Evolutionary conservation across 2,113 vertebrate genomes (phyloP).

Genomic region (Pterocles gutturalis): DNA sequence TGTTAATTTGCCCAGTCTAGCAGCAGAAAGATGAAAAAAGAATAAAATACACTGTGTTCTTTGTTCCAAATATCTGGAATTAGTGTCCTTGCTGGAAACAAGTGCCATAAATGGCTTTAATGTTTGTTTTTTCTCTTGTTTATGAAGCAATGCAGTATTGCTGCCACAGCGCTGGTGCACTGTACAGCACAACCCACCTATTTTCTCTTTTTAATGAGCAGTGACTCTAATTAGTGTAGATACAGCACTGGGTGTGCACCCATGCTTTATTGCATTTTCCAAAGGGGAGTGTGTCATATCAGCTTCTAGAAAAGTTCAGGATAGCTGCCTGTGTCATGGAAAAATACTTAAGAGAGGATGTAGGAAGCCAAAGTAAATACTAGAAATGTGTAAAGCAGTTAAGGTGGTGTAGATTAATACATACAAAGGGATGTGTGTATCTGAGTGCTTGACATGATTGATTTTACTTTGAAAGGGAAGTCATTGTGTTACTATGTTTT

Average conservation of each 20-base stretch:
- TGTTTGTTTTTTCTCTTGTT: background rate
- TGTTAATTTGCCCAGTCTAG: background rate
- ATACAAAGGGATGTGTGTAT: background rate
- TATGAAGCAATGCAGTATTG: background rate
- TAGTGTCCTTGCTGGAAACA: background rate
- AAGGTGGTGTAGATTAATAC: background rate
- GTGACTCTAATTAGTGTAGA: background rate
- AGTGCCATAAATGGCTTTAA: background rate
- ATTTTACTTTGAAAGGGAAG: background rate
- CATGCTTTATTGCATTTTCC: background rate
- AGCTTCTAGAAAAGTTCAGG: background rate
- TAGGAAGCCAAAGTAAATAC: conserved; percentile 29
- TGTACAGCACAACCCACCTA: background rate
- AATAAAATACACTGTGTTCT: background rate
- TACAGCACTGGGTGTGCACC: background rate
- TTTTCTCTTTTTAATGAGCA: conserved; percentile 14
- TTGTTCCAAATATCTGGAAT: conserved; percentile 28
- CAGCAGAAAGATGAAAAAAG: conserved; percentile 13
- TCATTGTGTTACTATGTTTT: background rate
- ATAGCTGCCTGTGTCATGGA: background rate
- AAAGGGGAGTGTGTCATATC: background rate
- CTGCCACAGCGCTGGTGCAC: background rate
- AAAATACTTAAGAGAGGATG: background rate
- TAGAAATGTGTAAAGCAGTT: background rate
- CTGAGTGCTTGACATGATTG: background rate